Evolutionary conservation across 2,113 vertebrate genomes (phyloP).

Genomic region (Orientallactaga bullata): DNA sequence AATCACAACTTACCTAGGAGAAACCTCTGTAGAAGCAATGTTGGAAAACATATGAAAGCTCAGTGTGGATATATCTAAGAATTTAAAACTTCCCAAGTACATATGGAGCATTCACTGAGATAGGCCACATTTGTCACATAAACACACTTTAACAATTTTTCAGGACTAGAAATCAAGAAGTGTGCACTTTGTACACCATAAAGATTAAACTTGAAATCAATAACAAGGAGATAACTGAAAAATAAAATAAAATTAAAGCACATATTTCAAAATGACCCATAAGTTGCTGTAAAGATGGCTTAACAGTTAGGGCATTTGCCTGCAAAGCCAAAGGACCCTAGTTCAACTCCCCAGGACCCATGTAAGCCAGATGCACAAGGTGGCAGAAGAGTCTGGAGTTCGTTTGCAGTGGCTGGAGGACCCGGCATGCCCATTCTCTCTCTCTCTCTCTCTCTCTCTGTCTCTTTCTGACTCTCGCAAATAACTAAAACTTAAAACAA

Average conservation of each 20-base stretch:
- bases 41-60: background rate
- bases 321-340: too few species aligned
- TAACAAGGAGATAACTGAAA: background rate
- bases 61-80: background rate
- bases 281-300: too few species aligned
- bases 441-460: too few species aligned
- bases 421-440: too few species aligned
- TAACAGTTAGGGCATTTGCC: too few species aligned
- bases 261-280: background rate
- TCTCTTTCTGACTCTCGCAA: too few species aligned
- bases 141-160: background rate
- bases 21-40: background rate
- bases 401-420: too few species aligned
- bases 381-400: too few species aligned
- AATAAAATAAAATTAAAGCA: background rate
- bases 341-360: too few species aligned
- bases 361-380: too few species aligned
- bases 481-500: background rate
- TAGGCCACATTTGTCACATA: background rate
- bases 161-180: background rate
- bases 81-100: background rate
- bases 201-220: constrained; percentile 13
- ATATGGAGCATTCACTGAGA: background rate
- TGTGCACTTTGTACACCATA: background rate
- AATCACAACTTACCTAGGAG: background rate